These are phyloP conservation scores for Psittacula cyanocephala DNA, from an alignment of 2,113 vertebrate genomes.

Conservation along the genomic window DNA sequence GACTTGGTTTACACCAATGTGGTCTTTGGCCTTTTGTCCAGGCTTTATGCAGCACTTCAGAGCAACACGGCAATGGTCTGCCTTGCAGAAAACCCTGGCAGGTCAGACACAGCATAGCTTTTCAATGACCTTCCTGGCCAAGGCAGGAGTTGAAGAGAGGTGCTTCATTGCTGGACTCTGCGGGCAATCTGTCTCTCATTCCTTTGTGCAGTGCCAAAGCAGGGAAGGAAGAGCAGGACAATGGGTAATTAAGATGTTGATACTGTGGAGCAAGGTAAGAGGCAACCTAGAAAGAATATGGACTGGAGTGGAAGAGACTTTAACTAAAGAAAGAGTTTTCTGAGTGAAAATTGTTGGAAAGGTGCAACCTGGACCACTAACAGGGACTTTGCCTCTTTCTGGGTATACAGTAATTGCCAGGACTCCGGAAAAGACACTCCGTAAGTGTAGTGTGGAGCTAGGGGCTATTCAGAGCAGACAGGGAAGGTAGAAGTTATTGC, in stretches of 20 bases:
- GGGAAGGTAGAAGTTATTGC: neutral
- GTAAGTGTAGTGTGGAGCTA: neutral
- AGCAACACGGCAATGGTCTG: neutral
- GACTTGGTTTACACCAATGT: neutral
- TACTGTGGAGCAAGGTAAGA: neutral
- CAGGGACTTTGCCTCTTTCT: neutral
- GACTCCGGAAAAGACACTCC: neutral
- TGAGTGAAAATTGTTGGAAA: neutral
- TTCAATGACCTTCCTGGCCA: neutral
- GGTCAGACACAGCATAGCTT: neutral
- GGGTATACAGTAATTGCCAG: neutral
- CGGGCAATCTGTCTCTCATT: neutral
- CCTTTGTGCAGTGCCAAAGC: accelerated
- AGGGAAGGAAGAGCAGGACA: neutral
- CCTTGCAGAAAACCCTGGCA: neutral
- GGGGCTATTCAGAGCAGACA: neutral
- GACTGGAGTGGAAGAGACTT: neutral
- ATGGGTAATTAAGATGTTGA: neutral
- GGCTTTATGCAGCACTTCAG: neutral
- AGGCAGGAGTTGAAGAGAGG: neutral
- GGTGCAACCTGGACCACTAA: neutral
- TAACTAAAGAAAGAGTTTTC: neutral
- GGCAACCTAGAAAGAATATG: neutral
- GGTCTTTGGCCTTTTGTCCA: neutral
- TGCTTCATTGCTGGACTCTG: neutral